A percentile compares a stretch with the other conserved stretches of the same genome.
phyloP scores from a whole-genome alignment of 2,113 vertebrate genomes.

The Stigmatopora argus region DNA sequence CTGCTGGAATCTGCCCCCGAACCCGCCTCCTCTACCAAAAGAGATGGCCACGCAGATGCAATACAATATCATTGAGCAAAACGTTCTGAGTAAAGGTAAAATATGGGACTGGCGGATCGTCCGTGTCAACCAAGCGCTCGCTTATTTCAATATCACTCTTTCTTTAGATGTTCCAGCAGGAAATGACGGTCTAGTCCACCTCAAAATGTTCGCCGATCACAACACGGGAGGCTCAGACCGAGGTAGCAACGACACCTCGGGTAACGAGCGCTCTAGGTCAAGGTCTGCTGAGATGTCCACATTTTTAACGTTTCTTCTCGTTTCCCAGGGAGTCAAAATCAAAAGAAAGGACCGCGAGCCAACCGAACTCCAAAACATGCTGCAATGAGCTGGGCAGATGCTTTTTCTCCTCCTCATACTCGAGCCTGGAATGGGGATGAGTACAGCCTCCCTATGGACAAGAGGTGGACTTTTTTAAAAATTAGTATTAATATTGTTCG shows the following conservation, averaged over 20 bases:
- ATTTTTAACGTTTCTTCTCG: conserved; percentile 10
- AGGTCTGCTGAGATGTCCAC: too few relatives aligned
- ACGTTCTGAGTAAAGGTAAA: conserved; percentile 84
- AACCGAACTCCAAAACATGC: conserved; percentile 82
- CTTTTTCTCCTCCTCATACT: conserved; percentile 77
- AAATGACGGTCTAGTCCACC: conserved; percentile 72
- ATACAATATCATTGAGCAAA: conserved; percentile 88
- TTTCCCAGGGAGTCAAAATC: conserved; percentile 83
- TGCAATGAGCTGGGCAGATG: conserved; percentile 84
- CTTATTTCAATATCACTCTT: neutral
- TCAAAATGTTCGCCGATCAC: conserved; percentile 82
- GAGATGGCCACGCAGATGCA: conserved; percentile 81
- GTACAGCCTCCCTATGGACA: conserved; percentile 78
- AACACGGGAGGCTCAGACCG: conserved; percentile 84
- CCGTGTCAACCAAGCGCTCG: neutral
- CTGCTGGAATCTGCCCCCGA: conserved; percentile 77
- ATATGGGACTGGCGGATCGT: neutral
- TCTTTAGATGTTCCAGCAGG: conserved; percentile 68
- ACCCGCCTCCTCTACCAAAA: conserved; percentile 80
- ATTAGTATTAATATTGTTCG: neutral
- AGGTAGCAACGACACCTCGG: conserved; percentile 84
- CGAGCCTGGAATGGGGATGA: conserved; percentile 81
- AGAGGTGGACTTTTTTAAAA: conserved; percentile 62
- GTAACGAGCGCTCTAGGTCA: conserved; percentile 41
- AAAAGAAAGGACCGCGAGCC: conserved; percentile 80